These are phyloP conservation scores for Betta splendens DNA, from an alignment of 2,797 vertebrate species.

Conservation along the genomic window DNA sequence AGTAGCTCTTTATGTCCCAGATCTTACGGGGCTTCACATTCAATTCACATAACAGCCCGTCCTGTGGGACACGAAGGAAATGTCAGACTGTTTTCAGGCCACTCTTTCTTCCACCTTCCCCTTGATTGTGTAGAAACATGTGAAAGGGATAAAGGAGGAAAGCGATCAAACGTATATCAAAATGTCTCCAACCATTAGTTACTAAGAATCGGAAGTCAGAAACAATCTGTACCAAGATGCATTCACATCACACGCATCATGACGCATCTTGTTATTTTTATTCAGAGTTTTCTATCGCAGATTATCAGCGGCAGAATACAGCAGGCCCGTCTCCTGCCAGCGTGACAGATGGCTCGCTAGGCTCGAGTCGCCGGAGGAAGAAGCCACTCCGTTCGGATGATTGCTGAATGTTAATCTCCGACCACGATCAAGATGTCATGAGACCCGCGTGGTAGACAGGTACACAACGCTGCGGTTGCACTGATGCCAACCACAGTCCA, in stretches of 20 bases:
- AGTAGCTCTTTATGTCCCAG: constrained; percentile 39
- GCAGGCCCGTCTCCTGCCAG: constrained; percentile 52
- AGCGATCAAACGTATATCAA: no score
- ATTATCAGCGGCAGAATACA: constrained; percentile 44
- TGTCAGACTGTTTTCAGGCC: constrained; percentile 59
- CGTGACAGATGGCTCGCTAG: constrained; percentile 58
- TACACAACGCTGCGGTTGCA: constrained; percentile 3
- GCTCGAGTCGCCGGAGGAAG: constrained; percentile 55
- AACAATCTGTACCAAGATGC: no score
- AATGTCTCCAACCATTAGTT: no score
- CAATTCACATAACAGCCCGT: constrained; percentile 50
- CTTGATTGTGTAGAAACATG: constrained; percentile 42
- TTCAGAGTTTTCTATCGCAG: no score
- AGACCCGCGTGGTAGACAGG: constrained; percentile 23
- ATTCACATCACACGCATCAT: no score
- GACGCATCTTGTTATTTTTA: no score
- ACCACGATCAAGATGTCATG: constrained; percentile 42
- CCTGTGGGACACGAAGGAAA: constrained; percentile 60
- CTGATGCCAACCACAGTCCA: no score
- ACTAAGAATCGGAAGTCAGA: no score
- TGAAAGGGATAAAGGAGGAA: constrained; percentile 56
- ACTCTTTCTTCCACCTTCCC: constrained; percentile 32
- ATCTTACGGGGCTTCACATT: constrained; percentile 56
- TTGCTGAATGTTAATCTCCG: constrained; percentile 57
- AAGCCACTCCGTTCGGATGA: constrained; percentile 54